Evolutionary conservation across 92 coral and sea anemone genomes (phyloP).

Genomic region (Phenganax marumi): DNA sequence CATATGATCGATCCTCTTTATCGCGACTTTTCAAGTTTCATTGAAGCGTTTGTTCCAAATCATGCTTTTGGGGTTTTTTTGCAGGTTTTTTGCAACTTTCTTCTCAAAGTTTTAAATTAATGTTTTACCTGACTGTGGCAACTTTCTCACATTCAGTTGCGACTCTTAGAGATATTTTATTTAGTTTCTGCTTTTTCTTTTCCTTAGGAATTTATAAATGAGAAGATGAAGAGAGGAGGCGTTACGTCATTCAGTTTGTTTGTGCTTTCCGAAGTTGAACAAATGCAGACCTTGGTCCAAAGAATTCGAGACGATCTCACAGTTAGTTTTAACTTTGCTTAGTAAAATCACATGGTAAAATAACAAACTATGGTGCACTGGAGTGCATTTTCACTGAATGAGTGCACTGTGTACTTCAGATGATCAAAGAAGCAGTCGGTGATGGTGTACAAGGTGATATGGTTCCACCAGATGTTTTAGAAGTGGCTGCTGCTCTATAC

Average conservation of each 20-base stretch:
- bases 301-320: slow-evolving; percentile 75
- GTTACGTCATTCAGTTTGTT: slow-evolving; percentile 90
- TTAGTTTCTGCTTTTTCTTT: background rate
- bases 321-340: slow-evolving; percentile 53
- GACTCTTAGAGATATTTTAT: background rate
- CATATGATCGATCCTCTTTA: too few species aligned
- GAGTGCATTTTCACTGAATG: background rate
- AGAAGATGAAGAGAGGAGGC: slow-evolving; percentile 92
- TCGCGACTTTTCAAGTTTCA: too few species aligned
- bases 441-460: slow-evolving; percentile 83
- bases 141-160: too few species aligned
- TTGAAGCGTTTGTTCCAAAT: too few species aligned
- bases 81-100: too few species aligned
- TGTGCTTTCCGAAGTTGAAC: slow-evolving; percentile 83
- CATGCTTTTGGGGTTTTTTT: too few species aligned
- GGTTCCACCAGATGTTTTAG: slow-evolving; percentile 72
- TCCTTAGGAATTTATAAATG: slow-evolving; percentile 80
- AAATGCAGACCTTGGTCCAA: slow-evolving; percentile 75
- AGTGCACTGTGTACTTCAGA: background rate
- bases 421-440: slow-evolving; percentile 80
- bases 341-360: background rate
- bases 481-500: slow-evolving; percentile 78
- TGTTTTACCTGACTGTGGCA: too few species aligned
- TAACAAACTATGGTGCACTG: background rate
- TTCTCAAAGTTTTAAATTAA: too few species aligned